Base-by-base conservation (phyloP, 2,888 invertebrate species). In the Perizoma flavofasciatum region DNA sequence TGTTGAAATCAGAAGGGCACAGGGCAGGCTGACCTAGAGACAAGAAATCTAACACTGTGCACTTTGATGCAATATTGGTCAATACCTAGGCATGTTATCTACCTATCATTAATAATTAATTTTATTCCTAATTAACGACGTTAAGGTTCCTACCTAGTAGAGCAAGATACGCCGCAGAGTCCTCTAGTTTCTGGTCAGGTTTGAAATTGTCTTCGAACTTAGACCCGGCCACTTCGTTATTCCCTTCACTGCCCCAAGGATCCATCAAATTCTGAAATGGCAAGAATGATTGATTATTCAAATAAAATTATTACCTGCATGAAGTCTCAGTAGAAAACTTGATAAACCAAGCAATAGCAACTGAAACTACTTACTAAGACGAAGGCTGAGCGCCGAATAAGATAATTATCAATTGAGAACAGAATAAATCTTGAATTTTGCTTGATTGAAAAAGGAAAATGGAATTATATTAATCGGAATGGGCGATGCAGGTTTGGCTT, bases 141-240 rank as follows among this genome's bases (percentile, higher is more conserved):
- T 22, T 59, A 63, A 54, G 59, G 50, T 63, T 69, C 58, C 69
- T 88, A 96, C 96, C 95, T 72, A 96, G 92, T 67, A 93, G 85
- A 62, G 94, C 94, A 55, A 96, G 85, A 82, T 95, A 95, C 73
- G 94, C 93, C 8, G 93, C 93, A 1, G 95, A 95, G 74, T 94
- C 94, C 0, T 94, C 93, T 55, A 95, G 82, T 67, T 89, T 93
- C 55, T 83, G 81, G 51, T 78, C 74, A 37, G 93, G 88, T 67
- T 86, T 81, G 74, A 94, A 94, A 79, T 94, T 91, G 71, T 94
- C 94, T 82, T 94, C 94, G 70, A 94, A 94, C 74, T 85, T 79
- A 59, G 85, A 69, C 49, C 72, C 79, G 59, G 73, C 75, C 67
- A 64, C 75, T 63, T 79, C 67, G 64, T 75, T 77, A 69, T 77